Evolutionary conservation across 2,888 invertebrate genomes (phyloP), one percentile per base, ranked within the genome.

Genomic region (Epinotia bilunana): DNA sequence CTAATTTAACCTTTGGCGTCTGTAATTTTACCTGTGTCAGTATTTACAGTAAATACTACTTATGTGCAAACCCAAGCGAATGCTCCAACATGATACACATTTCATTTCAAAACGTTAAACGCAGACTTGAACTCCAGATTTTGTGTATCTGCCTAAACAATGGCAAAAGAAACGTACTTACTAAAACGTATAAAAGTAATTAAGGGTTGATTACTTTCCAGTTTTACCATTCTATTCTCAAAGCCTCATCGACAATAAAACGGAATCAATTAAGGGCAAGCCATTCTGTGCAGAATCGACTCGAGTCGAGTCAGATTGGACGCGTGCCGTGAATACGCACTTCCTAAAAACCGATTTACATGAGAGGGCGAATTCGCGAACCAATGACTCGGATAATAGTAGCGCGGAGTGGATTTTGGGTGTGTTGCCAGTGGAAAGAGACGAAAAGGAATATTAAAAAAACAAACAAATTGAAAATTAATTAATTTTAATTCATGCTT

Each of bases 341-440:
- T 68, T 61, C 63, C 72, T n/a, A 57, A 76, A 87, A 87, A 87
- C 78, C 87, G 84, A 87, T 92, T 91, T 91, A 90, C 90, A 90
- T 91, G 91, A 90, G 90, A 90, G 92, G 89, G 86, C 84, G 85
- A 88, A 87, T 88, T 90, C 86, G 79, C 91, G 88, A 88, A 76
- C 84, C 93, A 92, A 79, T 91, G 93, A 83, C 78, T 88, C 87
- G 92, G 83, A 89, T 92, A 91, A 93, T 93, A 92, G 91, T 90
- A 79, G 83, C 78, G 58, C 73, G 81, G 82, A 87, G 84, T 87
- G 86, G 87, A 89, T 88, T 85, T 28, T 43, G 16, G n/a, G 12
- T n/a, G 23, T 69, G 58, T 69, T 69, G 68, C 46, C 58, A 68
- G 57, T 16, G 0, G 11, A 5, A 16, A 7, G 5, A n/a, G 4